Base-by-base conservation (phyloP, 1,140 invertebrate genomes). In the Polyergus mexicanus region DNA sequence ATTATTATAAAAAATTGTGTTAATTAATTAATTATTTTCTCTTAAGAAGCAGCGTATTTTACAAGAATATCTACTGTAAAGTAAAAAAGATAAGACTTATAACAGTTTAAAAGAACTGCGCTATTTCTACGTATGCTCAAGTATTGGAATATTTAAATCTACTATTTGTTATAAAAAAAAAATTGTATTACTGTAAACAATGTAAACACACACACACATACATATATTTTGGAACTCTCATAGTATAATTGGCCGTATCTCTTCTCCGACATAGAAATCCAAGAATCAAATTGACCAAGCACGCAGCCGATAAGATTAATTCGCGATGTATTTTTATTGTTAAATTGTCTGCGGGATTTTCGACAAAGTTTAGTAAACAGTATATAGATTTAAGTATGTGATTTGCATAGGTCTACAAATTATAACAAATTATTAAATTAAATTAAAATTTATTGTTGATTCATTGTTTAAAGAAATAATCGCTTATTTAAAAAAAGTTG, bases 281-380 rank as follows among this genome's bases (percentile, higher is more conserved):
- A 94, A 13, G 85, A 74, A 58, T 74, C 35, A 68, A 94, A 94
- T 88, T 76, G 11, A 94, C n/a, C 2, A 62, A 74, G 68, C 93
- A 93, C 2, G 89, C 84, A 2, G 86, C 76, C 0, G 89, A 84
- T 54, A 92, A 71, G 13, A 93, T 88, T 44, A 91, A 28, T 71
- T 91, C 87, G 3, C 90, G 86, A 0, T 87, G 84, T 22, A 92
- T 74, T 66, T 89, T 93, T 3, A 35, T 84, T 0, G 72, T 71
- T 0, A 81, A 11, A n/a, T 75, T 38, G 13, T 92, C 90, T 0
- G 62, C 13, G 0, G 56, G 8, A 35, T 63, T 60, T 75, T 88
- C 86, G 2, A 60, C 60, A 60, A 92, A 92, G 16, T 58, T 89
- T 22, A 93, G 56, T 78, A 84, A 16, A 19, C 85, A n/a, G 54